Evolutionary conservation across 2,888 invertebrate species (phyloP).

Genomic region (Hylaea fasciaria): DNA sequence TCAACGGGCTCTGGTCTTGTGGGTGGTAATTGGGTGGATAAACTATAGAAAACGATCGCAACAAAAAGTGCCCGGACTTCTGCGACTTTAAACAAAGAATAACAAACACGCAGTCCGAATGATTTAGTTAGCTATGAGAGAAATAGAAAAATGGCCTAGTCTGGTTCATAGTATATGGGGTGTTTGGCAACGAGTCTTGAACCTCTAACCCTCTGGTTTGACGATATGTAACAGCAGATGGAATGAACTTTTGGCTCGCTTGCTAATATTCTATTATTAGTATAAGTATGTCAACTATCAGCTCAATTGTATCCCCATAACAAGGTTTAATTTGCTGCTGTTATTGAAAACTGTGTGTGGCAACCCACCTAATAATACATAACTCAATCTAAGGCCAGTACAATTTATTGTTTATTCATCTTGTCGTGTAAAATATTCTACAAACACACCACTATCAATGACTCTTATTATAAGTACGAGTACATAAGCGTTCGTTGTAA

Average conservation of each 20-base stretch:
- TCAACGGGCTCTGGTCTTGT: constrained; percentile 46
- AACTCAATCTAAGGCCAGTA: constrained; percentile 12
- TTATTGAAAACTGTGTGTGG: constrained; percentile 1
- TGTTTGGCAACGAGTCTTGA: too few species aligned
- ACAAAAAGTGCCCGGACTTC: constrained; percentile 38
- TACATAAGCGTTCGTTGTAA: constrained; percentile 1
- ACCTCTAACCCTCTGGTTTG: too few species aligned
- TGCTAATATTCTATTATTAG: not conserved
- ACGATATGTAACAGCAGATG: too few species aligned
- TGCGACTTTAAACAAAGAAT: constrained; percentile 19
- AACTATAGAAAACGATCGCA: constrained; percentile 48
- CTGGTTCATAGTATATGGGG: too few species aligned
- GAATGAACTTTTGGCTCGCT: too few species aligned
- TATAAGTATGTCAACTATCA: not conserved
- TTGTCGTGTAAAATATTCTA: constrained; percentile 4
- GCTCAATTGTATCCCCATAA: not conserved
- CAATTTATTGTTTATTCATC: constrained; percentile 24
- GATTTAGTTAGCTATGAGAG: too few species aligned
- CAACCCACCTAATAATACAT: constrained; percentile 19
- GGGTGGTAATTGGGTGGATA: constrained; percentile 57
- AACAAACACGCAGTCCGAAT: not conserved
- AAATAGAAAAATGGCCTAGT: too few species aligned
- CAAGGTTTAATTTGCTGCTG: not conserved
- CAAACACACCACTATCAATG: constrained; percentile 14
- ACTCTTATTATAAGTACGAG: constrained; percentile 19